phyloP scores from a whole-genome alignment of 2,113 vertebrate genomes.

The Prietella phreatophila region DNA sequence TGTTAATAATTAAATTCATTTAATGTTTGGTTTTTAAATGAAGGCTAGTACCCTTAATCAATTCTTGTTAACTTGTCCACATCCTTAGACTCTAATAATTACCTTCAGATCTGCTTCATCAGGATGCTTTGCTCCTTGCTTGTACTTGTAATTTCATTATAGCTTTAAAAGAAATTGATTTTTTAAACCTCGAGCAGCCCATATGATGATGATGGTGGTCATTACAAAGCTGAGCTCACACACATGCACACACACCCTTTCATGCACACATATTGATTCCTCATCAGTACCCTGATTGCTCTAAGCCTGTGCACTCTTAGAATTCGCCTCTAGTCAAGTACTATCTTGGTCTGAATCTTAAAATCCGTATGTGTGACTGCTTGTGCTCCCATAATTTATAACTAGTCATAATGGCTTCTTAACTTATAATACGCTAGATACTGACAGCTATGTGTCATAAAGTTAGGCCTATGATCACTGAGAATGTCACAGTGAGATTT shows the following conservation, averaged over 20 bases:
- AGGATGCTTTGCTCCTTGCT: neutral
- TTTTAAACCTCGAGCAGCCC: neutral
- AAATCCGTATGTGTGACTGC: conserved; percentile 30
- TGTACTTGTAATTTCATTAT: neutral
- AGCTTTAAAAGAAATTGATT: conserved; percentile 7
- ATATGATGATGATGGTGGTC: neutral
- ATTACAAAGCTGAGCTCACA: neutral
- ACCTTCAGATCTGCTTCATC: neutral
- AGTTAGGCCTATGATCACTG: conserved; percentile 31
- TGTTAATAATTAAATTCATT: neutral
- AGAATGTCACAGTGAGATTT: conserved; percentile 53
- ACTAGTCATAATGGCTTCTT: neutral
- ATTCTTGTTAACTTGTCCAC: neutral
- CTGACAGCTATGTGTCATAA: conserved; percentile 23
- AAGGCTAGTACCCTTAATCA: neutral
- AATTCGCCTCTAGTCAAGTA: conserved; percentile 46
- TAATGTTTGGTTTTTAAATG: neutral
- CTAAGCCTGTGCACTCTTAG: conserved; percentile 49
- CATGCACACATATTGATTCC: conserved; percentile 46
- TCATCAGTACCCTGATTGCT: conserved; percentile 47
- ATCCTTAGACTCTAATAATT: neutral
- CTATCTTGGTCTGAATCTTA: conserved; percentile 39
- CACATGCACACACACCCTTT: neutral
- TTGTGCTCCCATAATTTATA: conserved; percentile 33
- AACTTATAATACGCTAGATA: conserved; percentile 18